A percentile compares a stretch with the other conserved stretches of the same genome.
Conservation (phyloP, 1,140 invertebrate species). For the Trichogramma pretiosum region DNA sequence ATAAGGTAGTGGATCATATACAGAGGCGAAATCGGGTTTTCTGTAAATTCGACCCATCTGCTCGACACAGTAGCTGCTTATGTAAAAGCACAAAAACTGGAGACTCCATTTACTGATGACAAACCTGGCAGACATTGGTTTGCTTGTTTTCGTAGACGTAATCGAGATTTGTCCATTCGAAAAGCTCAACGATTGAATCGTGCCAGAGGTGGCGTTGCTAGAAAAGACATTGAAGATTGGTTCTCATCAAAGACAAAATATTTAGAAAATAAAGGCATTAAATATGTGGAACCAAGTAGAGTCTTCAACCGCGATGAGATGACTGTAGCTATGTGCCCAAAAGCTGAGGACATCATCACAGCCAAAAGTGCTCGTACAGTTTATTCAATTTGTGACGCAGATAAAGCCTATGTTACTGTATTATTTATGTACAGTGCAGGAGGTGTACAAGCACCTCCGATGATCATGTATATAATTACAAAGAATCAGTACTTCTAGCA, state of each 20-base stretch:
- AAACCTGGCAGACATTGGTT: constrained; percentile 15
- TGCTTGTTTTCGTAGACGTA: constrained; percentile 15
- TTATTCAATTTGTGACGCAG: constrained; percentile 20
- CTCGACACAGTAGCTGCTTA: constrained; percentile 6
- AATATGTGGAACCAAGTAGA: background rate
- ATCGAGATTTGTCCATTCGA: constrained; percentile 8
- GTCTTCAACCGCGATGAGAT: constrained; percentile 20
- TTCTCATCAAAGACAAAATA: background rate
- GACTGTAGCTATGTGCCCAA: constrained; percentile 24
- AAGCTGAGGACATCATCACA: constrained; percentile 26
- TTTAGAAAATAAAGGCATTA: background rate
- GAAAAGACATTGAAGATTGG: background rate
- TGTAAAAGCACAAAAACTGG: constrained; percentile 3
- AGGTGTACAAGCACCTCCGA: constrained; percentile 27
- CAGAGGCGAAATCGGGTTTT: constrained; percentile 13
- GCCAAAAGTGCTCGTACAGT: constrained; percentile 28
- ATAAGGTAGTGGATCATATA: constrained; percentile 13
- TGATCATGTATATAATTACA: constrained; percentile 31
- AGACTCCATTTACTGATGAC: constrained; percentile 14
- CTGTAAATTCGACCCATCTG: constrained; percentile 12
- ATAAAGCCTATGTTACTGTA: constrained; percentile 30
- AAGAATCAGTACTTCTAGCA: constrained; percentile 22
- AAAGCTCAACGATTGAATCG: constrained; percentile 9
- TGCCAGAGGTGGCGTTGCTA: background rate
- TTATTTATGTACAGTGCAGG: constrained; percentile 28